phyloP scores from a whole-genome alignment of 64 coral and sea anemone genomes.

The Trachythela sp. region DNA sequence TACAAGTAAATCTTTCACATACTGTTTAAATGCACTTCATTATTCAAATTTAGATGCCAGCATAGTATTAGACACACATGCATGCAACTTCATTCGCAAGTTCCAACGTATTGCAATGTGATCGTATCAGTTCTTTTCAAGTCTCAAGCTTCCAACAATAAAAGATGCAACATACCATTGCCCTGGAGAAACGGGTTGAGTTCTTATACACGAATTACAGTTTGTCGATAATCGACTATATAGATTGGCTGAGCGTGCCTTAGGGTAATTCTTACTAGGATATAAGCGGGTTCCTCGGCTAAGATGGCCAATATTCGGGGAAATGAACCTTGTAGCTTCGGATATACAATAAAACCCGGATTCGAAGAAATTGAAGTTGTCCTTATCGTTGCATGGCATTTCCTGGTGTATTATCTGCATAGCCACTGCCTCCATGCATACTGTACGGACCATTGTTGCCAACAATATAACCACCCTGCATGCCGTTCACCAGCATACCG shows the following conservation, averaged over 20 bases:
- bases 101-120: too few relatives aligned
- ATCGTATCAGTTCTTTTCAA: too few relatives aligned
- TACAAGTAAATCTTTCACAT: too few relatives aligned
- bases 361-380: background rate
- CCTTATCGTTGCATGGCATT: background rate
- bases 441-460: background rate
- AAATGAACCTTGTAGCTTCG: background rate
- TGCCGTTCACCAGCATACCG: background rate
- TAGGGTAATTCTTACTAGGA: background rate
- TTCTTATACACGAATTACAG: too few relatives aligned
- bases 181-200: too few relatives aligned
- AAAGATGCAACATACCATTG: too few relatives aligned
- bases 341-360: background rate
- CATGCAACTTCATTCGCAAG: too few relatives aligned
- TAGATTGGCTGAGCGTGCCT: background rate
- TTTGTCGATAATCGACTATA: too few relatives aligned
- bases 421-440: background rate
- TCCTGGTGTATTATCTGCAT: background rate
- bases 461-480: constrained; percentile 8
- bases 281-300: background rate
- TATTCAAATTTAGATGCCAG: too few relatives aligned
- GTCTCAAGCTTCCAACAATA: too few relatives aligned
- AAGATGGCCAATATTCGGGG: background rate
- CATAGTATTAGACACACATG: too few relatives aligned
- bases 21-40: too few relatives aligned